These are phyloP conservation scores for Reinhardtius hippoglossoides DNA, from an alignment of 2,113 vertebrate genomes.

Conservation along the genomic window DNA sequence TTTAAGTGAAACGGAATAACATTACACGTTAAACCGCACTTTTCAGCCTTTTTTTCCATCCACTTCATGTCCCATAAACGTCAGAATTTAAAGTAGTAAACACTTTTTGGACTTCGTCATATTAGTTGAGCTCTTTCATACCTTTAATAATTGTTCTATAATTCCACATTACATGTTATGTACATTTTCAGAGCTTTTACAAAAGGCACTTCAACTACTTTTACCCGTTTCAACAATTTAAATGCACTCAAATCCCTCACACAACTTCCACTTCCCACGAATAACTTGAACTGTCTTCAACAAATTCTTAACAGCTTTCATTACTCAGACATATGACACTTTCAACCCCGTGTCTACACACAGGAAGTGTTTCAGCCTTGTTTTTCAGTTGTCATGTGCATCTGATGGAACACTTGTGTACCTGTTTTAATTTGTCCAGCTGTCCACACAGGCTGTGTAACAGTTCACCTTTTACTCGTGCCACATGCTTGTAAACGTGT, in stretches of 20 bases:
- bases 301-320: too few species aligned
- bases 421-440: neutral
- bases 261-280: too few species aligned
- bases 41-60: neutral
- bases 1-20: neutral
- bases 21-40: neutral
- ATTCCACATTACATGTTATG: neutral
- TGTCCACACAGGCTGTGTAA: neutral
- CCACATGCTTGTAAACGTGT: constrained; percentile 3
- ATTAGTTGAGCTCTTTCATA: neutral
- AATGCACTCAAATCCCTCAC: too few species aligned
- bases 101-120: neutral
- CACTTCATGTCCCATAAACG: neutral
- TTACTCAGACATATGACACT: neutral
- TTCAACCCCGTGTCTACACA: neutral
- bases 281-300: too few species aligned
- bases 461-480: neutral
- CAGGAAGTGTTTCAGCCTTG: neutral
- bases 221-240: too few species aligned
- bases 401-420: neutral
- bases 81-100: neutral
- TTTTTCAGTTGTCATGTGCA: neutral
- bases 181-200: too few species aligned
- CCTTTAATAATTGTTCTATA: neutral
- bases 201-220: too few species aligned